Evolutionary conservation across 2,113 vertebrate genomes (phyloP).

Genomic region (Heterocephalus glaber): DNA sequence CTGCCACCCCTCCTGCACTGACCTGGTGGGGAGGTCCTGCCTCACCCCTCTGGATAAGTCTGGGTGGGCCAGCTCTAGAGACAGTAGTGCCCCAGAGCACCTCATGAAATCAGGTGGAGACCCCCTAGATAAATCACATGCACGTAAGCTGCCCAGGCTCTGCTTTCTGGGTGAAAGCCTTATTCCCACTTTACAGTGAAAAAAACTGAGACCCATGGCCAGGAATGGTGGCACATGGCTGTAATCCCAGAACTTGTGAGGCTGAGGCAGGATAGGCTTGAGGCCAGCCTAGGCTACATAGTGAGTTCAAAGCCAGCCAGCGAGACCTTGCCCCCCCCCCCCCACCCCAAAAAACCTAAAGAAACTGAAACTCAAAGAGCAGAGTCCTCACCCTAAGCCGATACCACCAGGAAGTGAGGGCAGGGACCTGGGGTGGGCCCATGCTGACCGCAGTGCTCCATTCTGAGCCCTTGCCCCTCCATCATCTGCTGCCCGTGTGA

Average conservation of each 20-base stretch:
- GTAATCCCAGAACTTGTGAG: not conserved
- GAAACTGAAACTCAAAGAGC: not conserved
- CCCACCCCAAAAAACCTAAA: too few relatives aligned
- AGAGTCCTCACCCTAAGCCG: not conserved
- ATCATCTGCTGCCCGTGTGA: fast-evolving
- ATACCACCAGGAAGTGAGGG: not conserved
- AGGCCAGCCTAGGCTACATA: not conserved
- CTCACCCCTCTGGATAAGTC: not conserved
- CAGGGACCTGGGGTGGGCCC: not conserved
- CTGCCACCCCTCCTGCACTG: not conserved
- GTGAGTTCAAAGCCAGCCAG: not conserved
- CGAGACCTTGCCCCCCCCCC: too few relatives aligned
- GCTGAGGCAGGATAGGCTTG: not conserved
- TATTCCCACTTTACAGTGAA: not conserved
- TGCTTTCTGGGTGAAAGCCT: not conserved
- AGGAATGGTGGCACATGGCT: not conserved
- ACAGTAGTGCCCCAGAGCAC: not conserved
- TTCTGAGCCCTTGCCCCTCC: not conserved
- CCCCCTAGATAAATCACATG: fast-evolving
- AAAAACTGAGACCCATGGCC: not conserved
- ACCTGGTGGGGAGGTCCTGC: not conserved
- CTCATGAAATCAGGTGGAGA: not conserved
- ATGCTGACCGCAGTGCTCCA: not conserved
- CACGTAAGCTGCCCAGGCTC: not conserved
- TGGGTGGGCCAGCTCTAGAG: not conserved